Evolutionary conservation across 2,797 vertebrate genomes (phyloP).

Genomic region (Neoniphon sammara): DNA sequence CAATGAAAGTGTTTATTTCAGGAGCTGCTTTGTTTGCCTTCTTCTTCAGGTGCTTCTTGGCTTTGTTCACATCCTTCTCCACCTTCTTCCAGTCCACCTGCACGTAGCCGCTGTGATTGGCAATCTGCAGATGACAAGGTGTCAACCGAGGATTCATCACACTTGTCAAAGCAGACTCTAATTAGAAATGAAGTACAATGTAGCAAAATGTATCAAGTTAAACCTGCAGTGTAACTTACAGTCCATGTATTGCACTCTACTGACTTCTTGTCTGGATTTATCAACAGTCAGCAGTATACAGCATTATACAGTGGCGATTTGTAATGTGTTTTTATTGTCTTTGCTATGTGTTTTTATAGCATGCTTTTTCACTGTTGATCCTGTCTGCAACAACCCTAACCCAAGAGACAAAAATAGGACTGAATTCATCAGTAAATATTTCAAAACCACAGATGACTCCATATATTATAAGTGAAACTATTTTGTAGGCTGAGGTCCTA

Average conservation of each 20-base stretch:
- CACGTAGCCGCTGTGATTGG: constrained; percentile 97
- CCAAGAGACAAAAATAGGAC: too few relatives aligned
- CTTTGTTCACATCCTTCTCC: constrained; percentile 98
- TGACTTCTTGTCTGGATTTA: not conserved
- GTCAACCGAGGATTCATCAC: too few relatives aligned
- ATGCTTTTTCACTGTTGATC: too few relatives aligned
- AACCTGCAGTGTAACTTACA: too few relatives aligned
- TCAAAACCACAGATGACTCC: too few relatives aligned
- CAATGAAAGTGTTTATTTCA: constrained; percentile 94
- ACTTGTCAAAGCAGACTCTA: not conserved
- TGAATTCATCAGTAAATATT: too few relatives aligned
- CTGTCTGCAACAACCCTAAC: not conserved
- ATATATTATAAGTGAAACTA: too few relatives aligned
- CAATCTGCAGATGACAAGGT: constrained; percentile 83
- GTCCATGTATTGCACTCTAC: not conserved
- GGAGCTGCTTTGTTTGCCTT: constrained; percentile 95
- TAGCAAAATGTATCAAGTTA: too few relatives aligned
- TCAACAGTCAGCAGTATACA: not conserved
- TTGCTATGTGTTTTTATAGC: too few relatives aligned
- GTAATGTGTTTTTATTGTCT: not conserved
- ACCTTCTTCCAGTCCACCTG: constrained; percentile 98
- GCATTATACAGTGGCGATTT: not conserved
- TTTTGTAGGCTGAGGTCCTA: too few relatives aligned
- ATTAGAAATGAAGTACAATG: too few relatives aligned
- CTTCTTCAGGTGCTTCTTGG: constrained; percentile 96